Conservation (phyloP, 1,140 invertebrate species). For the Diachasmimorpha longicaudata region DNA sequence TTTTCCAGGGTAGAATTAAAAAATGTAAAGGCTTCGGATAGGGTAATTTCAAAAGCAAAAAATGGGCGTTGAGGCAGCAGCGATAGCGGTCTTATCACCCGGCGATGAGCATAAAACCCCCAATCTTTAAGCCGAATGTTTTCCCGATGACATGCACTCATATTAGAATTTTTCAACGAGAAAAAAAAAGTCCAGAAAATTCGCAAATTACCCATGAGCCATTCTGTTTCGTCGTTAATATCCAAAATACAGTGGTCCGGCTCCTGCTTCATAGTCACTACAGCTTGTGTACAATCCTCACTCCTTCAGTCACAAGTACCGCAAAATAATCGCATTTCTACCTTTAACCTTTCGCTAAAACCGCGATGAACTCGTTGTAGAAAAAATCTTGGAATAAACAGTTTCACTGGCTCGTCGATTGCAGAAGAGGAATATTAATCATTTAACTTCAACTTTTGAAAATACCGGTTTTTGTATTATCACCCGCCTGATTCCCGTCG, state of each 20-base stretch:
- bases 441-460: neutral
- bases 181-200: neutral
- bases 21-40: too few species aligned
- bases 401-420: too few species aligned
- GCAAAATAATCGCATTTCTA: neutral
- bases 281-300: too few species aligned
- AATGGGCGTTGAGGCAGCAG: neutral
- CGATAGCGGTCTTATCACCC: neutral
- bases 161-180: too few species aligned
- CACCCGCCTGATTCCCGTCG: neutral
- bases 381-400: too few species aligned
- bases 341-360: neutral
- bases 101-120: neutral
- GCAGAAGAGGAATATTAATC: neutral
- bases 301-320: neutral
- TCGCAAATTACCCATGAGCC: slow-evolving; percentile 23
- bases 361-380: neutral
- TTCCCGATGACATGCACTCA: neutral
- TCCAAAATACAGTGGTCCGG: slow-evolving; percentile 33
- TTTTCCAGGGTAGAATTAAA: neutral
- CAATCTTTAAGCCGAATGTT: neutral
- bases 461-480: neutral
- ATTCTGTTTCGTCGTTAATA: slow-evolving; percentile 29
- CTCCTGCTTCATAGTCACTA: slow-evolving; percentile 20
- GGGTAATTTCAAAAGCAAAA: neutral